Conservation (phyloP, 2,797 vertebrate species). For the Peromyscus eremicus region DNA sequence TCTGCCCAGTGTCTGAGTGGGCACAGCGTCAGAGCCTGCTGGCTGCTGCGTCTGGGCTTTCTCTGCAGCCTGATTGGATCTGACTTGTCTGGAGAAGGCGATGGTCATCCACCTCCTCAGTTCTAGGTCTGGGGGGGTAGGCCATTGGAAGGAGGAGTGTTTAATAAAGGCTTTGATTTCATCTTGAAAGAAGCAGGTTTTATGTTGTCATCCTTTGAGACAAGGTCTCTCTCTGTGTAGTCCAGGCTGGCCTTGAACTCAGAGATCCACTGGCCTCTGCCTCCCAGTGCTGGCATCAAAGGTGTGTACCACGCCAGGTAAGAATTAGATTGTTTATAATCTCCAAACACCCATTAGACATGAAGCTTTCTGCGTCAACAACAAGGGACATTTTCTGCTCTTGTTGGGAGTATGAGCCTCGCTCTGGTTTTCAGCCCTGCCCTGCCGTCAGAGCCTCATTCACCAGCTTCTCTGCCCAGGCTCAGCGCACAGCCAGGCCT, state of each 20-base stretch:
- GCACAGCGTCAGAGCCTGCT: background rate
- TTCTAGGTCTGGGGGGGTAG: conserved; percentile 80
- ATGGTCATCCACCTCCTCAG: conserved; percentile 80
- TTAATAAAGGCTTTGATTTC: conserved; percentile 91
- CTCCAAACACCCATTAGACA: conserved; percentile 68
- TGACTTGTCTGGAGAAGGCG: conserved; percentile 72
- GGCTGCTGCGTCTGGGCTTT: background rate
- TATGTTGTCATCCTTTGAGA: background rate
- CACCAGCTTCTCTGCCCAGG: background rate
- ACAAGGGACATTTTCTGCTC: conserved; percentile 2
- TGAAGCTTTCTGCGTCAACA: background rate
- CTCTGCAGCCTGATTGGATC: conserved; percentile 80
- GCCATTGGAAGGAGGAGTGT: conserved; percentile 85
- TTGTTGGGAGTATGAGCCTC: background rate
- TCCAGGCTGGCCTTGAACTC: background rate
- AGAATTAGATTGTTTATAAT: background rate
- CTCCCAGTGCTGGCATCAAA: background rate
- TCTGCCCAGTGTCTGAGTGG: conserved; percentile 16
- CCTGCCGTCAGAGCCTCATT: background rate
- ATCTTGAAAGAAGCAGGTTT: conserved; percentile 78
- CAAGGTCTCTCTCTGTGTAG: background rate
- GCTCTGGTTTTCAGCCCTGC: background rate
- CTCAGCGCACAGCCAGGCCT: background rate
- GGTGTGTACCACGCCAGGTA: background rate
- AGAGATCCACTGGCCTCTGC: background rate